phyloP scores from a whole-genome alignment of 2,113 vertebrate genomes.

The Hyperopisus bebe region DNA sequence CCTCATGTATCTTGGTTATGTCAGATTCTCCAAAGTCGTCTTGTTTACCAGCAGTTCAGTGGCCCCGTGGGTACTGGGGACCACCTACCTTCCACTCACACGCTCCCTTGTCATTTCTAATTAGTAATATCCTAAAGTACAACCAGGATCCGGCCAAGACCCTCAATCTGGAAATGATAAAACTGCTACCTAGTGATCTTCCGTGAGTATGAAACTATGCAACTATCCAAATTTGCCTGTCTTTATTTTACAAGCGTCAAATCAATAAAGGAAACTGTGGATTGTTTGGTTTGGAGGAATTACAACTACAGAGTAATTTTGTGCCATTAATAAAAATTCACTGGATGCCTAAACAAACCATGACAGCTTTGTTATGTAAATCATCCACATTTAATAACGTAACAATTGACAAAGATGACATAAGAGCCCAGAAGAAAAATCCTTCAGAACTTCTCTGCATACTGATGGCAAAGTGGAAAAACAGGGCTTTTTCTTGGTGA shows the following conservation, averaged over 20 bases:
- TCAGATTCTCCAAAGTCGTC: background rate
- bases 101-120: background rate
- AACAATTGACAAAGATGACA: background rate
- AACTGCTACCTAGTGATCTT: background rate
- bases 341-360: background rate
- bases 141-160: background rate
- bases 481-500: background rate
- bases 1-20: conserved; percentile 57
- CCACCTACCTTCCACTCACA: conserved; percentile 18
- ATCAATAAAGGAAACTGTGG: background rate
- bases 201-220: background rate
- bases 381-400: background rate
- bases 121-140: background rate
- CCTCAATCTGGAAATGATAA: background rate
- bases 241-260: background rate
- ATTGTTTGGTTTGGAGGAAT: background rate
- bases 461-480: background rate
- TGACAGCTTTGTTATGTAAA: background rate
- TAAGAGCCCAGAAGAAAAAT: background rate
- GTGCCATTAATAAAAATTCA: background rate
- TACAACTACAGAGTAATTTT: background rate
- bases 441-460: background rate
- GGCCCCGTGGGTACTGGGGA: conserved; percentile 10
- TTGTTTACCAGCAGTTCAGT: conserved; percentile 14
- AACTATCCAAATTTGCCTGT: background rate